Percentiles rank a stretch among this genome's conserved stretches.
Conservation (phyloP, 92 coral and sea anemone species). For the Palythoa grandis region DNA sequence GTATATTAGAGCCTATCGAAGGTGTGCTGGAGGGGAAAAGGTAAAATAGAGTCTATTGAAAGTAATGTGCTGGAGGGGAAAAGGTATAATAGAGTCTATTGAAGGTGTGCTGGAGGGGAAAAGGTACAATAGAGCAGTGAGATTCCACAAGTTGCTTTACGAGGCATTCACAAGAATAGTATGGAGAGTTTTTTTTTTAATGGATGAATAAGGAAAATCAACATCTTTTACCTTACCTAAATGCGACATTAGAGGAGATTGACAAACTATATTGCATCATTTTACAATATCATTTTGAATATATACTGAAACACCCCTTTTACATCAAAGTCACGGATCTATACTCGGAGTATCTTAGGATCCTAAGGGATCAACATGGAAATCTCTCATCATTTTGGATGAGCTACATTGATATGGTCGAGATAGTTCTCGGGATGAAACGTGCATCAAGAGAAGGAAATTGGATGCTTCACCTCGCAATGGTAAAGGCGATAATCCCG, state of each 20-base stretch:
- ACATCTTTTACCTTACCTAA: not conserved
- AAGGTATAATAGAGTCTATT: no score
- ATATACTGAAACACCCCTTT: not conserved
- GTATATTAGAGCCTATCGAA: no score
- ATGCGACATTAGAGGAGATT: constrained; percentile 5
- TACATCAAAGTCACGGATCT: not conserved
- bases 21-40: no score
- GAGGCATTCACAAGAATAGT: constrained; percentile 24
- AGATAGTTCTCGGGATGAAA: constrained; percentile 23
- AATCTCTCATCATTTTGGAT: constrained; percentile 30
- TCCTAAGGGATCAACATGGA: constrained; percentile 23
- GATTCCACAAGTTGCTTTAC: constrained; percentile 30
- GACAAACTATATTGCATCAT: constrained; percentile 2
- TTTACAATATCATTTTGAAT: not conserved
- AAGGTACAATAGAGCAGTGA: constrained; percentile 29
- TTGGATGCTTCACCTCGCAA: constrained; percentile 44
- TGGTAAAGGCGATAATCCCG: constrained; percentile 42
- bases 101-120: constrained; percentile 43
- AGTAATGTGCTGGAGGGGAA: no score
- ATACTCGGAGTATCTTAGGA: constrained; percentile 13
- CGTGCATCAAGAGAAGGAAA: constrained; percentile 49
- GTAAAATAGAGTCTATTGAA: no score
- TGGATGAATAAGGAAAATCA: not conserved
- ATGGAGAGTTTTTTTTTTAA: constrained; percentile 1
- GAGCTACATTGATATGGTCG: constrained; percentile 36